Conservation (phyloP, 2,113 vertebrate genomes). For the Noctilio leporinus region DNA sequence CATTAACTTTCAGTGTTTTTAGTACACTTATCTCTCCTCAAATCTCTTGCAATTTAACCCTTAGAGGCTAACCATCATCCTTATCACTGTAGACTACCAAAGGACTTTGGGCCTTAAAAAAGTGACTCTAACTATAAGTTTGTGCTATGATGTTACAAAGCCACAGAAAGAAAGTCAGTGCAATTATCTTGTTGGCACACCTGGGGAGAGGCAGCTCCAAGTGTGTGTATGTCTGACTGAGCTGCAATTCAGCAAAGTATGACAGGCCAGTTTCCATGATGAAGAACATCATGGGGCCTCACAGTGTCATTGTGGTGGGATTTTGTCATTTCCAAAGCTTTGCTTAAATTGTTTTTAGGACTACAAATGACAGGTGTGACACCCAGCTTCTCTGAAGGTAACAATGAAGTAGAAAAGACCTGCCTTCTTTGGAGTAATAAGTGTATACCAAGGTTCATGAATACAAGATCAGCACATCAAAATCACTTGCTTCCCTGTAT, state of each 20-base stretch:
- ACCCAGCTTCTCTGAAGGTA: background rate
- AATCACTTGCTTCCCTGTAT: background rate
- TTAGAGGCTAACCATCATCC: background rate
- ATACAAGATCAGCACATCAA: background rate
- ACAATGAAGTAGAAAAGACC: background rate
- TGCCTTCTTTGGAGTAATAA: background rate
- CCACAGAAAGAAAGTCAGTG: background rate
- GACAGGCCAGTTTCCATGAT: constrained; percentile 1
- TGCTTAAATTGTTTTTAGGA: constrained; percentile 23
- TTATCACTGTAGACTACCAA: background rate
- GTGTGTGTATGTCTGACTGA: background rate
- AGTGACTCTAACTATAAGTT: background rate
- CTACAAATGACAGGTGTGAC: background rate
- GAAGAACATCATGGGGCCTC: background rate
- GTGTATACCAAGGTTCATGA: background rate
- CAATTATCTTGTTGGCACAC: background rate
- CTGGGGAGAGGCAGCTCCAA: background rate
- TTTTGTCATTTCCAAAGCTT: constrained; percentile 43
- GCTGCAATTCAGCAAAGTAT: constrained; percentile 40
- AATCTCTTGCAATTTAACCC: background rate
- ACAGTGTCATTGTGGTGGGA: constrained; percentile 38
- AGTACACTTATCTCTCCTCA: background rate
- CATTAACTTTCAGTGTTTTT: background rate
- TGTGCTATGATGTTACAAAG: background rate
- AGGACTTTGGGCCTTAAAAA: background rate